A percentile compares a stretch with the other conserved stretches of the same genome.
phyloP scores from a whole-genome alignment of 1,140 invertebrate species.

The Bombus haemorrhoidalis region DNA sequence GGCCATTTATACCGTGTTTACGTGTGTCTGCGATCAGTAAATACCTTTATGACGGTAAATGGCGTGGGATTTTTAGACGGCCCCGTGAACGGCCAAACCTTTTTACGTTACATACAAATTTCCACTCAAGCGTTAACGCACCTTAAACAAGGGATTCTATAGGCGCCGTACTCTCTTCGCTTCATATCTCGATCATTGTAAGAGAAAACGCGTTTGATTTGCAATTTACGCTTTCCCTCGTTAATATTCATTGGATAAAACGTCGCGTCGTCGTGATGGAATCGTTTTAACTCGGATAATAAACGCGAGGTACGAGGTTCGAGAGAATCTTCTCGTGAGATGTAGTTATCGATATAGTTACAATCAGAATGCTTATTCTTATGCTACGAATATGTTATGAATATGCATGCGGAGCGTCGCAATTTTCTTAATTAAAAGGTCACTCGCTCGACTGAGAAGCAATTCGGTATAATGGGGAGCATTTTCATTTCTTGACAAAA shows the following conservation, averaged over 20 bases:
- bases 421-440: slow-evolving; percentile 58
- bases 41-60: slow-evolving; percentile 26
- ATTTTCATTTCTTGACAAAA: slow-evolving; percentile 44
- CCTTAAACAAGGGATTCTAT: slow-evolving; percentile 1
- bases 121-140: slow-evolving; percentile 9
- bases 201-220: not conserved
- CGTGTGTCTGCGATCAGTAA: not conserved
- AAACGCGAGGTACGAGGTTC: not conserved
- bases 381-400: not conserved
- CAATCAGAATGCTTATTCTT: not conserved
- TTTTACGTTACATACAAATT: slow-evolving; percentile 24
- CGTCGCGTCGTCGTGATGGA: not conserved
- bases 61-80: slow-evolving; percentile 18
- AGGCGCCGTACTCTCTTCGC: not conserved
- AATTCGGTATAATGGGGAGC: slow-evolving; percentile 3
- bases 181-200: not conserved
- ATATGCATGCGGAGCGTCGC: not conserved
- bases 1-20: slow-evolving; percentile 9
- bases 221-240: not conserved
- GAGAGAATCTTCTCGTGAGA: not conserved
- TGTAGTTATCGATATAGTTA: not conserved
- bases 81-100: not conserved
- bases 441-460: not conserved
- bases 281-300: not conserved
- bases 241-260: not conserved